phyloP scores from a whole-genome alignment of 1,140 invertebrate genomes.

The Bacillus rossius region DNA sequence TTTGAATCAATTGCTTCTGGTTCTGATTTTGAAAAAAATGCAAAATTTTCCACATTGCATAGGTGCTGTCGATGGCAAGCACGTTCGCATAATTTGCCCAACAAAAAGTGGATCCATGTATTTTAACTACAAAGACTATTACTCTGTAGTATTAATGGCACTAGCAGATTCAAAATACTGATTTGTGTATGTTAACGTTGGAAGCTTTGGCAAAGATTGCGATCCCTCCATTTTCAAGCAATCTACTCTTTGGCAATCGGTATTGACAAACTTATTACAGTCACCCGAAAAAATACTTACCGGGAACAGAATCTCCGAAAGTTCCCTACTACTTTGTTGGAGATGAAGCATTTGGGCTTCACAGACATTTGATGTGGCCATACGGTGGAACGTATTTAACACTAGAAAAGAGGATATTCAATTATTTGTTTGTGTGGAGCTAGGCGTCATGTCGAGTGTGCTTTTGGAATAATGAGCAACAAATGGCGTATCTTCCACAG shows the following conservation, averaged over 20 bases:
- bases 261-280: not conserved
- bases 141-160: constrained; percentile 31
- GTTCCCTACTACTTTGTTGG: not conserved
- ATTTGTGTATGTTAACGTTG: constrained; percentile 31
- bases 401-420: constrained; percentile 33
- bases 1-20: not conserved
- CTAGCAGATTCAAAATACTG: constrained; percentile 30
- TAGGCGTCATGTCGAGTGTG: constrained; percentile 33
- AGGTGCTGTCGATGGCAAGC: constrained; percentile 20
- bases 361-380: constrained; percentile 40
- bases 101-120: constrained; percentile 24
- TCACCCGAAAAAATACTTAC: constrained; percentile 7
- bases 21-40: constrained; percentile 1
- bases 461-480: constrained; percentile 34
- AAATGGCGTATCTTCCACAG: constrained; percentile 38
- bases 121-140: constrained; percentile 35
- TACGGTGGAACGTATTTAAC: constrained; percentile 33
- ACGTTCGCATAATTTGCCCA: constrained; percentile 28
- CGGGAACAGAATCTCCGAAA: constrained; percentile 4
- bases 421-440: constrained; percentile 38
- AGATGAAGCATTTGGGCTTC: constrained; percentile 43
- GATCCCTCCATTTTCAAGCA: constrained; percentile 25
- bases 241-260: not conserved
- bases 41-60: constrained; percentile 31
- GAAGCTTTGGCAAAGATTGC: constrained; percentile 23